Evolutionary conservation across 1,140 invertebrate species (phyloP), one percentile per base, ranked within the genome.

Genomic region (Matsumurasca onukii): DNA sequence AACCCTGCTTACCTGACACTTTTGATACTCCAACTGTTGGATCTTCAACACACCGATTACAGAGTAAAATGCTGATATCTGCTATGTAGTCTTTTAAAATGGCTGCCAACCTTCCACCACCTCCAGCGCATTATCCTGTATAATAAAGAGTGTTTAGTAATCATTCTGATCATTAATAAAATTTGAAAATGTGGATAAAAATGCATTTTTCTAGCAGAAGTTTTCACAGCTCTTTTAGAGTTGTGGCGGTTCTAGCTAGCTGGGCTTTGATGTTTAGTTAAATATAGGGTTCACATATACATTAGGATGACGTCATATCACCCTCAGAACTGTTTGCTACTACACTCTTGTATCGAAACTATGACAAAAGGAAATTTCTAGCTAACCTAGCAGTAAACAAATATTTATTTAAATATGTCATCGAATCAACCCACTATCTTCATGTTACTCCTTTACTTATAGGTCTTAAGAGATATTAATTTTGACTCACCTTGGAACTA

Each of bases 61-160:
- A 86, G 2, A 85, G 76, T 34, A 86, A 72, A 34, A 86, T 80
- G 71, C 81, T 79, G 31, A 86, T 77, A 48, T 83, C 80, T 22
- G 82, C 77, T 52, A 82, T 77, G 74, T 83, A 80, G 68, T 85
- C 79, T 67, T 81, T 80, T 1, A 82, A 71, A 80, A 83, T 27
- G 80, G 72, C n/a, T 82, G 30, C 83, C 82, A 85, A 66, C 77
- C 73, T 61, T 82, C 76, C 5, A 80, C 77, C 66, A 80, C 73
- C 2, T 77, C 66, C 73, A 86, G 81, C 67, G 79, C 80, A 66
- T 80, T 75, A 68, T 77, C 78, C 83, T 87, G 70, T 9, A 39
- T 39, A 39, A 5, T 9, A 39, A 39, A 17, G 34, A 39, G 34
- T 9, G 17, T 39, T 9, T 39, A 9, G 34, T 9, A 5, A 39